These are phyloP conservation scores for Indri indri DNA, from an alignment of 2,113 vertebrate genomes.

Conservation along the genomic window DNA sequence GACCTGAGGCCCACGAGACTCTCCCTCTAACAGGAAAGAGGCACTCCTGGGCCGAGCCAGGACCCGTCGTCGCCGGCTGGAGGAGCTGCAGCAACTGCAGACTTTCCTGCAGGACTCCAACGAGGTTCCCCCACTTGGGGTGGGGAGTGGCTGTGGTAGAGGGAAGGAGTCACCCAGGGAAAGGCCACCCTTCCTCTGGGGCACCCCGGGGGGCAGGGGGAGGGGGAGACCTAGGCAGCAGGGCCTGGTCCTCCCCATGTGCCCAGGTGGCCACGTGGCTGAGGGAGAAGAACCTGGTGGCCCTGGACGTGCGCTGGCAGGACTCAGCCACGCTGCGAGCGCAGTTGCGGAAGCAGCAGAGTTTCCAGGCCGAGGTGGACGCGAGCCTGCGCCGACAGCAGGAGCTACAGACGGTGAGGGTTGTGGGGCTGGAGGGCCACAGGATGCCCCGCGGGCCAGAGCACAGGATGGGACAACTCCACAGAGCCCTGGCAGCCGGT, in stretches of 20 bases:
- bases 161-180: neutral
- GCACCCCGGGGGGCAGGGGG: neutral
- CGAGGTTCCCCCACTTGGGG: slow-evolving; percentile 84
- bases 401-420: slow-evolving; percentile 79
- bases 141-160: neutral
- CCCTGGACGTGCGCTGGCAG: slow-evolving; percentile 89
- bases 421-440: fast-evolving
- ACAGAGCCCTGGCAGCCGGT: neutral
- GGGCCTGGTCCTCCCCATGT: neutral
- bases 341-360: slow-evolving; percentile 89
- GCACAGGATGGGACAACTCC: neutral
- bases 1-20: neutral
- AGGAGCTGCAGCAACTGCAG: slow-evolving; percentile 87
- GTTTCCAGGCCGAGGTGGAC: slow-evolving; percentile 90
- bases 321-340: slow-evolving; percentile 89
- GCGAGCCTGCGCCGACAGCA: slow-evolving; percentile 82
- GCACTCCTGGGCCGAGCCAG: slow-evolving; percentile 85
- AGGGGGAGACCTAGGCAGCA: neutral
- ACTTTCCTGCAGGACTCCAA: slow-evolving; percentile 88
- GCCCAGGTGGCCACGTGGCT: slow-evolving; percentile 90
- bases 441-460: neutral
- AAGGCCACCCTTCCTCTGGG: neutral
- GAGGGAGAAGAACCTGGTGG: slow-evolving; percentile 89
- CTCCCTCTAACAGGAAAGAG: slow-evolving; percentile 82
- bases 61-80: slow-evolving; percentile 81